Base-by-base conservation (phyloP, 2,797 vertebrate genomes). In the Sardinella longiceps region DNA sequence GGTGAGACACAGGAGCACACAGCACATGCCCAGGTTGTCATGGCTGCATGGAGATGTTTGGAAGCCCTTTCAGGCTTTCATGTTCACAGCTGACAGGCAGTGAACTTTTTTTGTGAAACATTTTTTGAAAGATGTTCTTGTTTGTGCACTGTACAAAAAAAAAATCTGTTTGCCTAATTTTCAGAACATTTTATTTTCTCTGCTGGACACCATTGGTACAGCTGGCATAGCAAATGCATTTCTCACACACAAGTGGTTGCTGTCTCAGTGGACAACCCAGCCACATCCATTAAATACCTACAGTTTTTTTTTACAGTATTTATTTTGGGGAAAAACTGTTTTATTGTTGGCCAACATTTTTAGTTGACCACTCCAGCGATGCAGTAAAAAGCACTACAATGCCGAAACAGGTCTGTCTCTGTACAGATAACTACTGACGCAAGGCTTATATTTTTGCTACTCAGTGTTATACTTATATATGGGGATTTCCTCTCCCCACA, bases 391-490 rank as follows among this genome's bases (percentile, higher is more conserved):
- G 70, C 18, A 77, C 70, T 14, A 39, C 6, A 43, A 39, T 43
- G 37, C 70, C 15, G 5, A 77, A 43, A 39, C 0, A 43, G 37
- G 5, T 74, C 30, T 39, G 37, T 74, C 14, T 39, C 20, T 77
- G 70, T n/a, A 77, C 37, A 77, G 70, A 37, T 23, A 2, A 5
- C 70, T 37, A 77, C 30, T 74, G 66, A 74, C 33, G 9, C 1
- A 18, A 77, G 37, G 37, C 70, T 77, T 37, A 60, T 83, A 60
- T 77, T 66, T 86, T 45, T 81, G 82, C 58, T 58, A 53, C 63
- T 84, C 53, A 85, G 85, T 88, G 80, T 88, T 88, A 82, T 81
- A 48, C 58, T 46, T 84, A 50, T 83, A 81, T 50, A 60, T 84
- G 58, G 39, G 51, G 25, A 83, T 48, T 15, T 84, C 84, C 10